Percentiles rank a stretch among this genome's conserved stretches.
Conservation (phyloP, 2,113 vertebrate species). For the Dryoscopus gambensis region DNA sequence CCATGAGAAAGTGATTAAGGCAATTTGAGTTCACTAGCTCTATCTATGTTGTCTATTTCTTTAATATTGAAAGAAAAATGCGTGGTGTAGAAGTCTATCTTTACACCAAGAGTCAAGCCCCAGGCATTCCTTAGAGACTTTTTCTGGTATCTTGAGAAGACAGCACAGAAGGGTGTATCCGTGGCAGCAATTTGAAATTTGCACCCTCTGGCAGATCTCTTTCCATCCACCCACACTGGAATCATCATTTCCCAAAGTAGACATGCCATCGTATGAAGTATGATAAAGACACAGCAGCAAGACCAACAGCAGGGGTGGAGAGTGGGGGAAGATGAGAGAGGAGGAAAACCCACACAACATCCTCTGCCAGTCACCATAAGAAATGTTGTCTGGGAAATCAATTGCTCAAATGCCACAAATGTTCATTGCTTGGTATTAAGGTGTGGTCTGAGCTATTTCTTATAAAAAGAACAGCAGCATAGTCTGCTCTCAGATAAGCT, state of each 20-base stretch:
- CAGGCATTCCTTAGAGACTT: constrained; percentile 44
- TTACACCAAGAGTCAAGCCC: not conserved
- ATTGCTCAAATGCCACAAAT: constrained; percentile 40
- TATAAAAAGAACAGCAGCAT: constrained; percentile 3
- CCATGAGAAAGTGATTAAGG: not conserved
- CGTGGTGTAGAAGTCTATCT: not conserved
- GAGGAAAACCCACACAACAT: not conserved
- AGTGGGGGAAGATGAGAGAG: not conserved
- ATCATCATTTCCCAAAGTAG: constrained; percentile 52
- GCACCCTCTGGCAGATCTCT: constrained; percentile 42
- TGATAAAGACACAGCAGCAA: not conserved
- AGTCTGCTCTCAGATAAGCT: not conserved
- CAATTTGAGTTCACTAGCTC: constrained; percentile 23
- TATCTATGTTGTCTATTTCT: not conserved
- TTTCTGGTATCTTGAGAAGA: constrained; percentile 47
- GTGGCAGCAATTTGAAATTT: constrained; percentile 52
- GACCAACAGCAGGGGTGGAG: not conserved
- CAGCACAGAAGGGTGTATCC: constrained; percentile 43
- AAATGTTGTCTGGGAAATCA: constrained; percentile 6
- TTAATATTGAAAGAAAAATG: constrained; percentile 4
- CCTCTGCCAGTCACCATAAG: constrained; percentile 1
- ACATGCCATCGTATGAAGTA: not conserved
- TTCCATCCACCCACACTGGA: constrained; percentile 45
- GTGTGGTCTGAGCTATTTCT: constrained; percentile 26
- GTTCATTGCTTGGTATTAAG: constrained; percentile 29